Evolutionary conservation across 2,888 invertebrate genomes (phyloP).

Genomic region (Bellardia pandia): DNA sequence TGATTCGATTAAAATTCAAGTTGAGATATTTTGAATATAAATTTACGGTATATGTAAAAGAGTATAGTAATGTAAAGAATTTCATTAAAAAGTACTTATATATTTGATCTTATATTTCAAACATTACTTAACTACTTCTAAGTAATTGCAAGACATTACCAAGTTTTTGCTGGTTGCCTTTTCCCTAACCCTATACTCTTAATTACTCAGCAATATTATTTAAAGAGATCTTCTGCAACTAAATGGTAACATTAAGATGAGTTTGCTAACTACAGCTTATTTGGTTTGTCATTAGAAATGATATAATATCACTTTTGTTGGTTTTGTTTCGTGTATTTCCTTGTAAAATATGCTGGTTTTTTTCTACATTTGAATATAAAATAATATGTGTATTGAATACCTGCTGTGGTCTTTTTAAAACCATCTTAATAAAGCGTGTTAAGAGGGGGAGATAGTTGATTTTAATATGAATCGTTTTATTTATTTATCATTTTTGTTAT

Average conservation of each 20-base stretch:
- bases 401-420: constrained; percentile 3
- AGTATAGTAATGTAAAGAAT: too few species aligned
- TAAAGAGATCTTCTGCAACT: background rate
- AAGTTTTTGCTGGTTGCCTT: background rate
- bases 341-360: constrained; percentile 53
- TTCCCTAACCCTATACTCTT: background rate
- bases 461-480: constrained; percentile 47
- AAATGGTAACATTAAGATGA: constrained; percentile 6
- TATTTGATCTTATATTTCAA: too few species aligned
- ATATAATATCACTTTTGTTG: background rate
- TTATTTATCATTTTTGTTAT: constrained; percentile 1
- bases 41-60: too few species aligned
- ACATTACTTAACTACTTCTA: too few species aligned
- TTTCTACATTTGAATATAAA: background rate
- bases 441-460: background rate
- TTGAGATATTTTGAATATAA: too few species aligned
- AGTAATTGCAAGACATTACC: too few species aligned
- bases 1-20: too few species aligned
- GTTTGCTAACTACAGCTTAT: constrained; percentile 53
- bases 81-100: too few species aligned
- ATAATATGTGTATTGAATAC: constrained; percentile 9
- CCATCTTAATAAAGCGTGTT: background rate
- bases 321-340: background rate
- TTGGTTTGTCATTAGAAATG: constrained; percentile 43
- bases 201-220: constrained; percentile 35